Evolutionary conservation across 2,113 vertebrate species (phyloP).

Genomic region (Rhinolophus sinicus): DNA sequence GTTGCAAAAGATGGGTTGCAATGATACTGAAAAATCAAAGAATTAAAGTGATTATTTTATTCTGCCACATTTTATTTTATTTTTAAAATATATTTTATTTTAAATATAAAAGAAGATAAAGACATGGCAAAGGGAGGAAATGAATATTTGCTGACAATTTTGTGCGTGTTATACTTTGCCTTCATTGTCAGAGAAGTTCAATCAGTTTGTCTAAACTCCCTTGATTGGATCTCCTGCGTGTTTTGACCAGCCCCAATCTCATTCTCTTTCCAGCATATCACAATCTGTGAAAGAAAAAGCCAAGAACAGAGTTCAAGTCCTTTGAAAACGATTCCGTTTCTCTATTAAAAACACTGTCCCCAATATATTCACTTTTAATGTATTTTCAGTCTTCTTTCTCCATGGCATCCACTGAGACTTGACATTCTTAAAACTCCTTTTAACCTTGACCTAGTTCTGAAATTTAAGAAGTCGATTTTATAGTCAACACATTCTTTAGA

Average conservation of each 20-base stretch:
- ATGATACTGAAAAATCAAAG: constrained; percentile 92
- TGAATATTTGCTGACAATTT: not conserved
- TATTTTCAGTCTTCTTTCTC: constrained; percentile 94
- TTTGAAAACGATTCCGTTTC: not conserved
- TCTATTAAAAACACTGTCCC: not conserved
- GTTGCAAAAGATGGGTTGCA: constrained; percentile 91
- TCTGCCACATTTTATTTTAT: not conserved
- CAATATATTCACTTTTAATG: constrained; percentile 90
- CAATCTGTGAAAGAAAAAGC: not conserved
- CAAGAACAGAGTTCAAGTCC: not conserved
- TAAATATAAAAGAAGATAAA: constrained; percentile 76
- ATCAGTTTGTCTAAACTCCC: not conserved
- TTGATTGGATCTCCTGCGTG: not conserved
- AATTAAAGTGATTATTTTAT: constrained; percentile 87
- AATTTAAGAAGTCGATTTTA: constrained; percentile 54
- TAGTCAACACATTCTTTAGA: not conserved
- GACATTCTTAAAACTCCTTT: constrained; percentile 94
- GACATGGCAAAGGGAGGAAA: not conserved
- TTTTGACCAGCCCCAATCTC: not conserved
- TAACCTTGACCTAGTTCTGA: constrained; percentile 95
- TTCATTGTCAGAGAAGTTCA: not conserved
- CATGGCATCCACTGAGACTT: constrained; percentile 93
- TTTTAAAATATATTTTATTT: constrained; percentile 47
- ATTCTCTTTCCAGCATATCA: not conserved
- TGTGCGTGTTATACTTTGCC: not conserved